A percentile compares a stretch with the other conserved stretches of the same genome.
These are phyloP conservation scores for Ctenoplectra terminalis DNA, from an alignment of 1,140 invertebrate genomes.

Conservation along the genomic window DNA sequence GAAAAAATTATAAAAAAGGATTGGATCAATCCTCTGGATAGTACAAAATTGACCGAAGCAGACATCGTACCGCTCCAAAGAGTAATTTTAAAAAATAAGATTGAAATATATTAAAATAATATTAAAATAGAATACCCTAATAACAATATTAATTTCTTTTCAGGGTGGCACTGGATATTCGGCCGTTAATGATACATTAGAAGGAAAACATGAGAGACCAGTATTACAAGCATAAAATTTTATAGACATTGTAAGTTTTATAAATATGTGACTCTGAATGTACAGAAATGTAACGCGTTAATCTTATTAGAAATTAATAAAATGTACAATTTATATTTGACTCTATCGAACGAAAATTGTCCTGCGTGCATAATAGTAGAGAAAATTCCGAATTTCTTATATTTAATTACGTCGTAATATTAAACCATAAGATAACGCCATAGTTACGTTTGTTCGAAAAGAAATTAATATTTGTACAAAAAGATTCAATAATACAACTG, in stretches of 20 bases:
- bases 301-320: not conserved
- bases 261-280: conserved; percentile 1
- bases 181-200: conserved; percentile 91
- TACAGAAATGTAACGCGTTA: not conserved
- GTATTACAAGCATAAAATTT: conserved; percentile 88
- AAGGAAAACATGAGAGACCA: conserved; percentile 93
- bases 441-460: no score
- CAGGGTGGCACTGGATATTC: conserved; percentile 98
- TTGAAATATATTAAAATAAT: not conserved
- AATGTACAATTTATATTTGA: not conserved
- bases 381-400: no score
- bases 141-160: conserved; percentile 70
- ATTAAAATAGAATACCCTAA: conserved; percentile 6
- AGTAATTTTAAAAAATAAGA: conserved; percentile 82
- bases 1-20: conserved; percentile 98
- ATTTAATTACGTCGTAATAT: no score
- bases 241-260: not conserved
- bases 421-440: no score
- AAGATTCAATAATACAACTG: no score
- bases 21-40: conserved; percentile 97
- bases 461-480: no score
- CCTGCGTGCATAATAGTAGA: not conserved
- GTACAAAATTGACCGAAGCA: conserved; percentile 93
- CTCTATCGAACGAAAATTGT: not conserved
- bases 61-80: conserved; percentile 97